Evolutionary conservation across 2,797 vertebrate species (phyloP), one percentile per base, ranked within the genome.

Genomic region (Arrhamphus sclerolepis): DNA sequence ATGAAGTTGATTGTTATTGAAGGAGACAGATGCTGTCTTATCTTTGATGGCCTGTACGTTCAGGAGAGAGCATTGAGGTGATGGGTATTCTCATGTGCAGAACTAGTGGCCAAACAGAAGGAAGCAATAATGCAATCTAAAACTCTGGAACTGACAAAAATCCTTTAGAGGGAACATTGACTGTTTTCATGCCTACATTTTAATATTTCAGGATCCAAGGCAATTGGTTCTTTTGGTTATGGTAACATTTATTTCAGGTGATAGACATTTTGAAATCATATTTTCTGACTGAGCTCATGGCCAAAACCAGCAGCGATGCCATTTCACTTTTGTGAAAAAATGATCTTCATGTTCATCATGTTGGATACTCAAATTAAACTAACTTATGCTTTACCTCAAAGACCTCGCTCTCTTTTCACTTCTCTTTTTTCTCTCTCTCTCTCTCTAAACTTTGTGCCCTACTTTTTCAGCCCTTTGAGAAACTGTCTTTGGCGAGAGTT

Each of bases 381-480:
- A 3, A 29, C 38, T 28, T 29, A 28, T 21, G 14, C 46, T 21
- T 57, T 26, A 46, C 20, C 28, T 46, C 43, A 56, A 5, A 6
- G 19, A 2, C 10, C 44, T 50, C 42, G 2, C 19, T 34, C 55
- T 16, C 6, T 46, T 17, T 20, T 46, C 21, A 38, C 22, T 56
- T 41, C 58, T 38, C 28, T 51, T 38, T 51, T n/a, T 18, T 42
- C 61, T 29, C 46, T 47, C 40, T 8, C 52, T 38, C 59, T 46
- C 48, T 31, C 47, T 59, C 41, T 66, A 78, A 87, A 87, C 83
- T 87, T 80, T 68, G 46, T 89, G 88, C 65, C 82, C 87, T 89
- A 90, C 83, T 90, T 90, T 88, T 67, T 17, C 31, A 6, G 40
- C 20, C 52, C 81, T 87, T 87, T 87, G 80, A 87, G 85, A 87